Conservation (phyloP, 2,113 vertebrate species). For the Canis aureus region DNA sequence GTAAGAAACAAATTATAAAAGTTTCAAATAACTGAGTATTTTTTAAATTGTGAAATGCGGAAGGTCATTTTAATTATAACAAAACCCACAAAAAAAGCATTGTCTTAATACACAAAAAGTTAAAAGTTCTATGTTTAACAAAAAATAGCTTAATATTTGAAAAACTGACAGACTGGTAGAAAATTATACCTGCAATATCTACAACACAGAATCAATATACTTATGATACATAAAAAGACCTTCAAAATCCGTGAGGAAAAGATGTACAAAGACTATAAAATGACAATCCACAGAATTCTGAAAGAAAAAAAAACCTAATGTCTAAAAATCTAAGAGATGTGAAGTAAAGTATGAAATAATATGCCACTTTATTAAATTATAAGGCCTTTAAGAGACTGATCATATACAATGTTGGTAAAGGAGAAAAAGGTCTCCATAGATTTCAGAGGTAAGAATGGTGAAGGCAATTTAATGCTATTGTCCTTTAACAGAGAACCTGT, state of each 20-base stretch:
- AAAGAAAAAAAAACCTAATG: neutral
- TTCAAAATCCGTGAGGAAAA: neutral
- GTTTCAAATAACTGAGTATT: neutral
- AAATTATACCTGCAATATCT: neutral
- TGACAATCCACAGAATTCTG: neutral
- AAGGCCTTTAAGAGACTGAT: neutral
- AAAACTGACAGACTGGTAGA: neutral
- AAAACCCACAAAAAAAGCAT: neutral
- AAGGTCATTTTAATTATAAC: neutral
- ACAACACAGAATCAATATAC: neutral
- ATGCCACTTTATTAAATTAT: neutral
- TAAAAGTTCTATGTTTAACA: neutral
- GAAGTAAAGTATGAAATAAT: neutral
- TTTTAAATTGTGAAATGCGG: neutral
- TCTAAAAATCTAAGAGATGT: neutral
- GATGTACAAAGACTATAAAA: neutral
- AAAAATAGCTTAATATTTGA: neutral
- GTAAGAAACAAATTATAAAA: neutral
- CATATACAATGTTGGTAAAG: neutral
- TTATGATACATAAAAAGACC: neutral
- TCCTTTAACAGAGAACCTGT: neutral
- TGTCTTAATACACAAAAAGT: neutral
- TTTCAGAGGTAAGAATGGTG: neutral
- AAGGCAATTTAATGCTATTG: neutral
- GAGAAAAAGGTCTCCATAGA: neutral